phyloP scores from a whole-genome alignment of 2,888 invertebrate species.

The Fragum fragum region DNA sequence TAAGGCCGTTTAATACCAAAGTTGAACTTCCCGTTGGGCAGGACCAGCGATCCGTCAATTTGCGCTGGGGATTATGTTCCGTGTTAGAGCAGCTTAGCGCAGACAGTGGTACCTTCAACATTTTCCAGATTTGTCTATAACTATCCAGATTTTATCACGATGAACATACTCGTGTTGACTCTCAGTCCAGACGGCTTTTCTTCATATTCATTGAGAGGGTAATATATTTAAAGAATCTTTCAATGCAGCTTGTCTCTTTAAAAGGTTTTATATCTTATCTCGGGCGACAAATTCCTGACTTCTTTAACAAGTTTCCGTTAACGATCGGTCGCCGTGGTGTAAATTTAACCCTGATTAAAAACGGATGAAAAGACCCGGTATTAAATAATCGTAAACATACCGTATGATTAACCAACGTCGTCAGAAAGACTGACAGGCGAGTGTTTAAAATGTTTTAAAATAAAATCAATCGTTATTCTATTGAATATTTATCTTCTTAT shows the following conservation, averaged over 20 bases:
- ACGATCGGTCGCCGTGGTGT: slow-evolving; percentile 25
- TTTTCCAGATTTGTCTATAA: too few relatives aligned
- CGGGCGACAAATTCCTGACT: not conserved
- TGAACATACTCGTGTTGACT: too few relatives aligned
- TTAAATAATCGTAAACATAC: slow-evolving; percentile 44
- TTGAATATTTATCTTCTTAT: slow-evolving; percentile 63
- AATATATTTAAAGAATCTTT: too few relatives aligned
- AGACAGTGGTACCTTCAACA: too few relatives aligned
- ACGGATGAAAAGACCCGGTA: slow-evolving; percentile 29
- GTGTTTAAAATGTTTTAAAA: slow-evolving; percentile 63
- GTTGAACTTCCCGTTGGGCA: too few relatives aligned
- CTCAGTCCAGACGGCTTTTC: too few relatives aligned
- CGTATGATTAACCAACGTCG: slow-evolving; percentile 57
- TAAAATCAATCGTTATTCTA: slow-evolving; percentile 55
- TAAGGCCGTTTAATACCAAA: too few relatives aligned
- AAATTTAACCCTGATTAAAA: slow-evolving; percentile 30
- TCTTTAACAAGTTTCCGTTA: slow-evolving; percentile 7
- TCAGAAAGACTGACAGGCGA: slow-evolving; percentile 44
- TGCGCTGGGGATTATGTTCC: too few relatives aligned
- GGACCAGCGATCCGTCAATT: too few relatives aligned
- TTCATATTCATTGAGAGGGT: too few relatives aligned
- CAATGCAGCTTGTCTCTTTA: not conserved
- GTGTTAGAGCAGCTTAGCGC: too few relatives aligned
- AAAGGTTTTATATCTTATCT: not conserved
- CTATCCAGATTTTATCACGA: too few relatives aligned